Evolutionary conservation across 1,140 invertebrate genomes (phyloP).

Genomic region (Drosophila littoralis): DNA sequence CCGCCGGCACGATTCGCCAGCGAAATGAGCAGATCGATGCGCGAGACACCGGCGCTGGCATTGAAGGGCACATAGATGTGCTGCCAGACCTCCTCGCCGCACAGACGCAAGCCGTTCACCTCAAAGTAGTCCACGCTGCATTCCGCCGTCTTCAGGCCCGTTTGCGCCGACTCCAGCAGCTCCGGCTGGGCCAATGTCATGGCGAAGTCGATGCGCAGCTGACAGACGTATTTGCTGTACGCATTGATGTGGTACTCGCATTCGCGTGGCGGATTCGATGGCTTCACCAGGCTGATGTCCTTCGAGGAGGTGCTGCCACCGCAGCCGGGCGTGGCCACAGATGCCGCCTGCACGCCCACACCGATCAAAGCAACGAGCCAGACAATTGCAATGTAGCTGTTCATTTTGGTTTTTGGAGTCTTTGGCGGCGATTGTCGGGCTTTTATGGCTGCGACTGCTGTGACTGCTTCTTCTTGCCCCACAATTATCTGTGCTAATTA

Average conservation of each 20-base stretch:
- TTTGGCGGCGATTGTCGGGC: not conserved
- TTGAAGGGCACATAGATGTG: slow-evolving; percentile 81
- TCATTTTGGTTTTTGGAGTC: slow-evolving; percentile 47
- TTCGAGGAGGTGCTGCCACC: slow-evolving; percentile 65
- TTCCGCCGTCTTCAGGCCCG: slow-evolving; percentile 50
- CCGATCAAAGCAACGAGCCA: slow-evolving; percentile 17
- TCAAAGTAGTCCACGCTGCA: slow-evolving; percentile 68
- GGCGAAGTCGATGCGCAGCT: slow-evolving; percentile 72
- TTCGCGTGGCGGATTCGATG: slow-evolving; percentile 56
- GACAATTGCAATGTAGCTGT: slow-evolving; percentile 26
- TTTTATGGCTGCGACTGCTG: slow-evolving; percentile 49
- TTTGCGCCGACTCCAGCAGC: slow-evolving; percentile 11
- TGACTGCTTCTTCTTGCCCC: not conserved
- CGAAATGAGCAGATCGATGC: slow-evolving; percentile 45
- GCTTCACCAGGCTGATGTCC: slow-evolving; percentile 65
- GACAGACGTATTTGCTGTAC: slow-evolving; percentile 73
- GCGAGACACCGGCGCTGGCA: slow-evolving; percentile 51
- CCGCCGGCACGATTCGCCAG: slow-evolving; percentile 61
- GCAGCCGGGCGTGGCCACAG: slow-evolving; percentile 63
- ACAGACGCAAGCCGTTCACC: slow-evolving; percentile 60
- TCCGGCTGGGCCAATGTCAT: slow-evolving; percentile 63
- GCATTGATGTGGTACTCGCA: slow-evolving; percentile 67
- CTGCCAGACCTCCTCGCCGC: slow-evolving; percentile 68
- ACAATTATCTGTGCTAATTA: slow-evolving; percentile 30
- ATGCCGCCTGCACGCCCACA: slow-evolving; percentile 36